A percentile compares a stretch with the other conserved stretches of the same genome.
These are phyloP conservation scores for Microctenopoma stevenorrisi DNA, from an alignment of 2,797 vertebrate species.

Conservation along the genomic window DNA sequence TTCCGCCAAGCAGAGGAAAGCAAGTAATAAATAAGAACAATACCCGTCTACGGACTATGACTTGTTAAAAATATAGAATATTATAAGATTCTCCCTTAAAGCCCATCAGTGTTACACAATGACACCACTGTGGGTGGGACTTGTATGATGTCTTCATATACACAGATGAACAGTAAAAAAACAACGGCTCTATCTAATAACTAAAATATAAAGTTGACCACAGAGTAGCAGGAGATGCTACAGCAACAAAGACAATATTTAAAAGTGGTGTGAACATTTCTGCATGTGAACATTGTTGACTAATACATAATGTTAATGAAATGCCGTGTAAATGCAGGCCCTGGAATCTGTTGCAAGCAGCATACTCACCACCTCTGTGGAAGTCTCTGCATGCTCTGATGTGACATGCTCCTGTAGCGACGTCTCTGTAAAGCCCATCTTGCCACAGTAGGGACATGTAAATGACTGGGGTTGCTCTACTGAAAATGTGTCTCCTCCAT, in stretches of 20 bases:
- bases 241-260: constrained; percentile 1
- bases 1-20: no score
- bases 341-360: not conserved
- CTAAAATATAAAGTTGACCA: not conserved
- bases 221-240: not conserved
- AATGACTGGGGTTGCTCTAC: constrained; percentile 99
- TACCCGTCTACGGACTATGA: no score
- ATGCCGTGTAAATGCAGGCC: not conserved
- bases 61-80: no score
- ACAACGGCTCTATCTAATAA: constrained; percentile 1
- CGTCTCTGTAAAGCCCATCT: constrained; percentile 99
- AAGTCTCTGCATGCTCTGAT: constrained; percentile 97
- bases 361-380: constrained; percentile 96
- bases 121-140: not conserved
- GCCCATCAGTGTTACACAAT: no score
- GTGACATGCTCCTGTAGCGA: constrained; percentile 99
- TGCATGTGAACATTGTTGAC: not conserved
- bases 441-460: constrained; percentile 99
- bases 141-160: constrained; percentile 2
- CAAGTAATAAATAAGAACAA: no score
- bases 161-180: not conserved
- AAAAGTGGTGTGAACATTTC: not conserved
- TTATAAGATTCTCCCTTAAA: no score
- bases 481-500: constrained; percentile 98
- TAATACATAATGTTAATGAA: not conserved